Conservation (phyloP, 2,797 vertebrate genomes). For the Pangasius sanitwongsei region DNA sequence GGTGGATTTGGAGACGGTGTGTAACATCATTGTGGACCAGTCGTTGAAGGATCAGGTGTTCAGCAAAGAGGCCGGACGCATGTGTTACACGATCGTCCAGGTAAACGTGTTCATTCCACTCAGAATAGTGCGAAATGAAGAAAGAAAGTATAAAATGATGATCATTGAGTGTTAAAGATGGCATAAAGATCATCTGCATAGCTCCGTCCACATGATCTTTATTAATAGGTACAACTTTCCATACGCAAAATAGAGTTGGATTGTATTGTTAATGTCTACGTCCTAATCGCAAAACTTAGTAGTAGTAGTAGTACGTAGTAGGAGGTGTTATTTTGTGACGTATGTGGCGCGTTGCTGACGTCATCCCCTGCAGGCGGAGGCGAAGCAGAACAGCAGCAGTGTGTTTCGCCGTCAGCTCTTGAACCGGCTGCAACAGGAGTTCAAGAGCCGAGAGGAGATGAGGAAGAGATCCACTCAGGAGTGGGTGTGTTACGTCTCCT, state of each 20-base stretch:
- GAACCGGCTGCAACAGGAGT: conserved; percentile 92
- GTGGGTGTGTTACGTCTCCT: conserved; percentile 95
- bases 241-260: no score
- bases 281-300: not conserved
- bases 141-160: not conserved
- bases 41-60: conserved; percentile 93
- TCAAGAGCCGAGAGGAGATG: conserved; percentile 85
- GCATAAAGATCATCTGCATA: no score
- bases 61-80: conserved; percentile 94
- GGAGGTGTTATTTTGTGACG: not conserved
- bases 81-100: conserved; percentile 97
- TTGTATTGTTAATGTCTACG: not conserved
- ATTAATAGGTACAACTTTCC: not conserved
- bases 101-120: conserved; percentile 63
- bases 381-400: conserved; percentile 84
- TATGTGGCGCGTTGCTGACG: no score
- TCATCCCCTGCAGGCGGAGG: conserved; percentile 80
- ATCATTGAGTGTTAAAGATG: no score
- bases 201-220: no score
- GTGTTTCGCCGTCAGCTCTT: conserved; percentile 89
- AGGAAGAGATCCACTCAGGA: conserved; percentile 84
- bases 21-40: conserved; percentile 91
- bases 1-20: conserved; percentile 92
- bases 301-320: not conserved
- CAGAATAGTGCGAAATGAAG: not conserved